Evolutionary conservation across 2,888 invertebrate species (phyloP).

Genomic region (Noctuana brunneofusca): DNA sequence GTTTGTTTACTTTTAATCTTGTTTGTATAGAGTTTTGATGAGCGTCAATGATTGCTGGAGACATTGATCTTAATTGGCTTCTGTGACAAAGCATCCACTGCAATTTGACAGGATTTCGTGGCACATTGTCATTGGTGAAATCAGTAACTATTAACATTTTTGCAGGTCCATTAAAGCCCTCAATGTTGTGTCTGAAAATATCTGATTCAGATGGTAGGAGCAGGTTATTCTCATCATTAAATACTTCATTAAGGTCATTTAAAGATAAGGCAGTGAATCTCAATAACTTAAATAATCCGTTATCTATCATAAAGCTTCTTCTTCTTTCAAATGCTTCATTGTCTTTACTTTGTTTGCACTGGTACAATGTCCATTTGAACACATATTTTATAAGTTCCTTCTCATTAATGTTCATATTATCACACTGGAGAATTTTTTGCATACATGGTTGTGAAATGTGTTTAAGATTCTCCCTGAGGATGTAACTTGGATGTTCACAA

Average conservation of each 20-base stretch:
- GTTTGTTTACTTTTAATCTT: slow-evolving; percentile 65
- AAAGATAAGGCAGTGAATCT: slow-evolving; percentile 66
- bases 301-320: slow-evolving; percentile 64
- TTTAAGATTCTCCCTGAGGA: slow-evolving; percentile 74
- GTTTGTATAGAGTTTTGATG: slow-evolving; percentile 60
- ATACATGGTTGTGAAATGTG: slow-evolving; percentile 77
- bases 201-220: slow-evolving; percentile 59
- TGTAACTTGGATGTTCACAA: slow-evolving; percentile 79
- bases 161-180: slow-evolving; percentile 9
- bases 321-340: slow-evolving; percentile 67
- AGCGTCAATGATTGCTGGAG: slow-evolving; percentile 67
- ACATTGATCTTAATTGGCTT: slow-evolving; percentile 64
- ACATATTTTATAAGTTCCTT: slow-evolving; percentile 78
- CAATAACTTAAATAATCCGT: slow-evolving; percentile 70
- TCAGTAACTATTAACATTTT: slow-evolving; percentile 28
- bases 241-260: slow-evolving; percentile 68
- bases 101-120: slow-evolving; percentile 60
- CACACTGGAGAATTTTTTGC: slow-evolving; percentile 73
- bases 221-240: slow-evolving; percentile 58
- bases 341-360: slow-evolving; percentile 72
- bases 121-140: slow-evolving; percentile 43
- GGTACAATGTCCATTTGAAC: slow-evolving; percentile 80
- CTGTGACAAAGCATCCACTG: slow-evolving; percentile 71
- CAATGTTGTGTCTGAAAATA: slow-evolving; percentile 48
- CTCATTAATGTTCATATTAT: slow-evolving; percentile 78